Evolutionary conservation across 2,888 invertebrate genomes (phyloP), one percentile per base, ranked within the genome.

Genomic region (Timema cristinae): DNA sequence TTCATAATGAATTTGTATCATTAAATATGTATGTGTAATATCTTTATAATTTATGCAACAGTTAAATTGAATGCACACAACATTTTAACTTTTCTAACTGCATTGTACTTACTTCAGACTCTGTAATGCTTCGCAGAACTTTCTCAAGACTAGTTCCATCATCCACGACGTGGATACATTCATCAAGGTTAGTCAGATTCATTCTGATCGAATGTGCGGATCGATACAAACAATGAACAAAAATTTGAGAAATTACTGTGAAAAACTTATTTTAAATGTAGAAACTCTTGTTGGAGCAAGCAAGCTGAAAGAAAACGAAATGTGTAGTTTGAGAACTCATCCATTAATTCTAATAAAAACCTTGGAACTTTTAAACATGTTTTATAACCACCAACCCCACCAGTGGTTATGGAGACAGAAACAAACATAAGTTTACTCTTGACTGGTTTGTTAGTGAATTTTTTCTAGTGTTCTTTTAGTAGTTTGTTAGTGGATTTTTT

Each of bases 151-250:
- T 83, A 81, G 88, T 87, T 67, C 84, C 82, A 71, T 86, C 85
- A 77, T 89, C 87, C 84, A 91, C 83, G 78, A 91, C 88, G 78
- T 89, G 87, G 77, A 91, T 87, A 77, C 85, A 84, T 80, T 87
- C 86, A 76, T 86, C 85, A 76, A 82, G 79, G 78, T 84, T 84
- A 77, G 82, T 82, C 77, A 87, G 83, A 83, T 86, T 87, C 87
- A 87, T 87, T 76, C 80, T 85, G 79, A 76, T 79, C 76, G 74
- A 77, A 78, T 77, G 72, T 67, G 69, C 61, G 59, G 32, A n/a
- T 52, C 48, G 52, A 75, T 73, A 76, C 75, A 77, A 75, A 75
- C 73, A 76, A 71, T 76, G 74, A 76, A 67, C 75, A 78, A 76
- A 77, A 73, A 75, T 76, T 73, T 77, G 74, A 78, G 79, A 79